These are phyloP conservation scores for Argyrosomus japonicus DNA, from an alignment of 2,113 vertebrate species.

Conservation along the genomic window DNA sequence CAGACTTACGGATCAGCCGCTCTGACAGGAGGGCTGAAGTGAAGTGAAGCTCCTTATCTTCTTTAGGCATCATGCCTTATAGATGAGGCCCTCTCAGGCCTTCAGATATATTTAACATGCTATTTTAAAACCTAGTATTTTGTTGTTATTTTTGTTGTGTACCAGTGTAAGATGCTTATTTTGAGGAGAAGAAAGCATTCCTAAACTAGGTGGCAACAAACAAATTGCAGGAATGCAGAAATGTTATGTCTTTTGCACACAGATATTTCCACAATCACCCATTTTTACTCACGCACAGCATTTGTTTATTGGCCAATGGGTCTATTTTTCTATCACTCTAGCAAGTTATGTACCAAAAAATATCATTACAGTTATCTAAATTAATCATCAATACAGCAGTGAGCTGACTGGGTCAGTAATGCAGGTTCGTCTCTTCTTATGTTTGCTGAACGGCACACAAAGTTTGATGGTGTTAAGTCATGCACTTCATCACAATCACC, in stretches of 20 bases:
- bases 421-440: neutral
- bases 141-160: neutral
- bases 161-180: neutral
- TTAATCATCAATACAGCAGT: neutral
- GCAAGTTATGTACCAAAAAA: neutral
- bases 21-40: conserved; percentile 29
- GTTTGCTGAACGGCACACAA: neutral
- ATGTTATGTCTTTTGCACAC: neutral
- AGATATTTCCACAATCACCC: neutral
- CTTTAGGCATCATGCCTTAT: conserved; percentile 56
- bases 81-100: conserved; percentile 33
- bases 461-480: neutral
- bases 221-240: neutral
- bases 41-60: conserved; percentile 69
- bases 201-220: neutral
- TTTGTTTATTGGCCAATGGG: neutral
- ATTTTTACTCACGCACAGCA: neutral
- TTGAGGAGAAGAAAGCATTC: neutral
- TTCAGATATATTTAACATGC: conserved; percentile 38
- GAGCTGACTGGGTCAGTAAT: neutral
- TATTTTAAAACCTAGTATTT: neutral
- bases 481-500: neutral
- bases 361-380: neutral
- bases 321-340: neutral
- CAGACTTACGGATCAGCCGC: conserved; percentile 53